Conservation (phyloP, 2,888 invertebrate species). For the Lysandra bellargus region DNA sequence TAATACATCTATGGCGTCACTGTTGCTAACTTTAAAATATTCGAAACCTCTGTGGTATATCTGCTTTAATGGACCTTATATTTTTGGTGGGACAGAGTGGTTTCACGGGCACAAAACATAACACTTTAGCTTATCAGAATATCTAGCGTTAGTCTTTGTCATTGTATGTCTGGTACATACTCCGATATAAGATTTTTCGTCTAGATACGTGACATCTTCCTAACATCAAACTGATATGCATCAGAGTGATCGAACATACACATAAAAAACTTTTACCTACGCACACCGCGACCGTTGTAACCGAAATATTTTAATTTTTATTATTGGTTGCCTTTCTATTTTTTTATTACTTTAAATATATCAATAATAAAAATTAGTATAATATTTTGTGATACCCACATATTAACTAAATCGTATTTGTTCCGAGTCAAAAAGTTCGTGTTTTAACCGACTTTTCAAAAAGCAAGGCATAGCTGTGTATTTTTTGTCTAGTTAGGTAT, state of each 20-base stretch:
- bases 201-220: neutral
- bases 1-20: neutral
- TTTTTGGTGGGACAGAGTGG: neutral
- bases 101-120: neutral
- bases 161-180: neutral
- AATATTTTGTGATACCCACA: neutral
- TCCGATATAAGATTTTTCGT: neutral
- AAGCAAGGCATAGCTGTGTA: neutral
- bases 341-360: neutral
- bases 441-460: neutral
- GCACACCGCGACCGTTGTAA: neutral
- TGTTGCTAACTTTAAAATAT: constrained; percentile 40
- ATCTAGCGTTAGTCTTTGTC: constrained; percentile 31
- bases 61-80: neutral
- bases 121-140: constrained; percentile 41
- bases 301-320: constrained; percentile 6
- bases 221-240: constrained; percentile 4
- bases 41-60: constrained; percentile 35
- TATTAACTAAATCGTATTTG: neutral
- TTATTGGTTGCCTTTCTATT: neutral
- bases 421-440: neutral
- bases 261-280: neutral
- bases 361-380: neutral
- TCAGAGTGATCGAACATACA: neutral
- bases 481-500: neutral